phyloP scores from a whole-genome alignment of 2,888 invertebrate genomes.

The Phalangium opilio region DNA sequence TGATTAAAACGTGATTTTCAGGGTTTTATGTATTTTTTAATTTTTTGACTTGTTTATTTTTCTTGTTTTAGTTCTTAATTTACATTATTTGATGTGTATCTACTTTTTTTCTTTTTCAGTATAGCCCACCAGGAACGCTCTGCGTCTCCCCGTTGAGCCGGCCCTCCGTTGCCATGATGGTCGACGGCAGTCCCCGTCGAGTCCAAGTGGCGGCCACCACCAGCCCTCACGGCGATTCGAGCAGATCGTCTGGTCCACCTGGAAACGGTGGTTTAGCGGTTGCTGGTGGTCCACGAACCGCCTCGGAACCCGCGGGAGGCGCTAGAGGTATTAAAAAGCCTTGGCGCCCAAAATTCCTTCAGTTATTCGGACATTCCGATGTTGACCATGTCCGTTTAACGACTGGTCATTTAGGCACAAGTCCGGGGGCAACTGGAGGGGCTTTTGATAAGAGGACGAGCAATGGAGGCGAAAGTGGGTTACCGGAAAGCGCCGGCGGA shows the following conservation, averaged over 20 bases:
- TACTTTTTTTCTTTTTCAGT: too few species aligned
- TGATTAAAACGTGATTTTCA: too few species aligned
- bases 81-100: too few species aligned
- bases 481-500: neutral
- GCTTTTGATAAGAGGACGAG: neutral
- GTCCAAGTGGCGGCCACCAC: slow-evolving; percentile 9
- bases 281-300: neutral
- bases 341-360: neutral
- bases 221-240: neutral
- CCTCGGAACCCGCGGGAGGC: neutral
- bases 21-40: too few species aligned
- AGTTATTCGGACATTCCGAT: neutral
- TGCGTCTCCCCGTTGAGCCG: too few species aligned
- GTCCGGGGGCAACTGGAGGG: neutral
- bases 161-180: slow-evolving; percentile 13
- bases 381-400: neutral
- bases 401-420: neutral
- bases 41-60: too few species aligned
- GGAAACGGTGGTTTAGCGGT: neutral
- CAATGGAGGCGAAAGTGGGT: neutral
- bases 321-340: neutral
- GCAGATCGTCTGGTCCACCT: neutral
- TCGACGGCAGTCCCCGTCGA: slow-evolving; percentile 10
- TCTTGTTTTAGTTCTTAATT: too few species aligned
- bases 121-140: too few species aligned